Evolutionary conservation across 1,140 invertebrate species (phyloP).

Genomic region (Pollicipes pollicipes): DNA sequence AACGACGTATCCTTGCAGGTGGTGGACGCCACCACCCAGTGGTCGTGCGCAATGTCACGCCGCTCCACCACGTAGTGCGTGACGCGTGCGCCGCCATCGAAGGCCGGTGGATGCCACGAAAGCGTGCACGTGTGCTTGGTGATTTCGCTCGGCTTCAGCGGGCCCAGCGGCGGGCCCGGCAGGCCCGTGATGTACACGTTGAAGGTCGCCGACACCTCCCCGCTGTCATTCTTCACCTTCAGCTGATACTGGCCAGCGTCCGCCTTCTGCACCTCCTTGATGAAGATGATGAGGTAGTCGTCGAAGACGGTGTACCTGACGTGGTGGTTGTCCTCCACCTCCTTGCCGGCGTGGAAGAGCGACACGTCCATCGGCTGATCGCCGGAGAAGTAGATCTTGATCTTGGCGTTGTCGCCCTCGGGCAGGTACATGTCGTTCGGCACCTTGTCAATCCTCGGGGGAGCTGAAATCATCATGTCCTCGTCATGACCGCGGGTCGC

Average conservation of each 20-base stretch:
- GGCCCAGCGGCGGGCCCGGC: slow-evolving; percentile 80
- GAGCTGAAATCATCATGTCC: no score
- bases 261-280: slow-evolving; percentile 63
- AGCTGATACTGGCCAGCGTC: slow-evolving; percentile 73
- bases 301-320: slow-evolving; percentile 89
- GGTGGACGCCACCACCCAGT: slow-evolving; percentile 79
- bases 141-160: slow-evolving; percentile 73
- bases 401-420: slow-evolving; percentile 85
- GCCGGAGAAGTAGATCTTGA: slow-evolving; percentile 82
- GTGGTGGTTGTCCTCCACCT: slow-evolving; percentile 52
- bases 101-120: slow-evolving; percentile 73
- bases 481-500: no score
- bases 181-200: slow-evolving; percentile 38
- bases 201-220: slow-evolving; percentile 61
- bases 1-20: slow-evolving; percentile 66
- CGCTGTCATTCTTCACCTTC: slow-evolving; percentile 78
- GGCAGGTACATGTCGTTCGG: slow-evolving; percentile 74
- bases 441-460: slow-evolving; percentile 81
- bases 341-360: slow-evolving; percentile 59
- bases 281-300: slow-evolving; percentile 84
- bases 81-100: slow-evolving; percentile 71
- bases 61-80: slow-evolving; percentile 89
- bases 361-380: slow-evolving; percentile 76
- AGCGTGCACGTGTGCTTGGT: slow-evolving; percentile 72
- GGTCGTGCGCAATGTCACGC: slow-evolving; percentile 46